phyloP scores from a whole-genome alignment of 2,888 invertebrate species.

The Cyrtodaria siliqua region DNA sequence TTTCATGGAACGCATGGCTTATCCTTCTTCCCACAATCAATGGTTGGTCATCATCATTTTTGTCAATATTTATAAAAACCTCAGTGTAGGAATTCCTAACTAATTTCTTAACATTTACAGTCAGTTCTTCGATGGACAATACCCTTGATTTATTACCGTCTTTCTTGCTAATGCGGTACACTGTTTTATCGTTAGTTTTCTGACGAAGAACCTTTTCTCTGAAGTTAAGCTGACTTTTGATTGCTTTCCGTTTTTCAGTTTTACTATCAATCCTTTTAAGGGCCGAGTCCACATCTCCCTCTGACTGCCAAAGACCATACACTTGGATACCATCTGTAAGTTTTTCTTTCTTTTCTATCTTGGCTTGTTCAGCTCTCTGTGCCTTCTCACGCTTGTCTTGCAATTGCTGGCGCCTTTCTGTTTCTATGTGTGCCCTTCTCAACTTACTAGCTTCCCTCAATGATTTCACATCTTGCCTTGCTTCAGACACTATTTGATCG shows the following conservation, averaged over 20 bases:
- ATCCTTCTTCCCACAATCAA: neutral
- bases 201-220: slow-evolving; percentile 39
- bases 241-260: slow-evolving; percentile 23
- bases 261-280: slow-evolving; percentile 18
- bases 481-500: slow-evolving; percentile 16
- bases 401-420: no score
- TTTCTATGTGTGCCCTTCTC: neutral
- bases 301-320: slow-evolving; percentile 56
- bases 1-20: neutral
- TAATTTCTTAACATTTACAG: slow-evolving; percentile 16
- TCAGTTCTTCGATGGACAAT: slow-evolving; percentile 15
- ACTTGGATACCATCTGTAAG: slow-evolving; percentile 34
- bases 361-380: slow-evolving; percentile 2
- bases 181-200: slow-evolving; percentile 13
- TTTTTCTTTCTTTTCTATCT: slow-evolving; percentile 36
- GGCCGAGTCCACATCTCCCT: slow-evolving; percentile 26
- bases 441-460: slow-evolving; percentile 10
- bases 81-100: neutral
- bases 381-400: slow-evolving; percentile 4
- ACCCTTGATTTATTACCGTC: neutral
- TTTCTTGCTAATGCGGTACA: slow-evolving; percentile 1
- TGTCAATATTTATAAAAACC: neutral
- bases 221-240: slow-evolving; percentile 35
- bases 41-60: neutral
- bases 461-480: slow-evolving; percentile 30